Evolutionary conservation across 2,888 invertebrate genomes (phyloP).

Genomic region (Apamea epomidion): DNA sequence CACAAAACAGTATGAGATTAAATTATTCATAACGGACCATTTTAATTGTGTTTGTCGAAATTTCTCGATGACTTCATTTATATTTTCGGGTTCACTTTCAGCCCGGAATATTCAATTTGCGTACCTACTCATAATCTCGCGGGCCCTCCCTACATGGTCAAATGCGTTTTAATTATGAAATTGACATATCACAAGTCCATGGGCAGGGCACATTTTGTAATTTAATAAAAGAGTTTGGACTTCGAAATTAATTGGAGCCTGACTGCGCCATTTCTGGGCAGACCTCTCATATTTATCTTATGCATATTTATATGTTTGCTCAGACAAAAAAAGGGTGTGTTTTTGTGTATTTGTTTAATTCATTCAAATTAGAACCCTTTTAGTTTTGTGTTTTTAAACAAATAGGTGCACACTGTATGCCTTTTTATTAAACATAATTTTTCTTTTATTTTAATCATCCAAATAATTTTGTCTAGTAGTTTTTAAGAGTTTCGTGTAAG

Average conservation of each 20-base stretch:
- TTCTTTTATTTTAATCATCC: background rate
- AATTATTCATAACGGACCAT: constrained; percentile 82
- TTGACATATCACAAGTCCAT: constrained; percentile 87
- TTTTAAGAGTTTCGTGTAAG: constrained; percentile 37
- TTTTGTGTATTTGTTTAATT: constrained; percentile 78
- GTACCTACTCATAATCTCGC: constrained; percentile 81
- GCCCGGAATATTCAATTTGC: constrained; percentile 84
- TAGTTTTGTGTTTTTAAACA: constrained; percentile 56
- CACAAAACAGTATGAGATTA: constrained; percentile 68
- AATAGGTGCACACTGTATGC: constrained; percentile 21
- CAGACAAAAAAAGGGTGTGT: constrained; percentile 78
- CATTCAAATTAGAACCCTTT: constrained; percentile 68
- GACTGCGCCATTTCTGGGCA: constrained; percentile 79
- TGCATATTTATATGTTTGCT: constrained; percentile 89
- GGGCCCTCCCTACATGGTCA: constrained; percentile 85
- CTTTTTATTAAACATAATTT: background rate
- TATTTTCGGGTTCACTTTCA: constrained; percentile 78
- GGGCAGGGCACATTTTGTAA: constrained; percentile 83
- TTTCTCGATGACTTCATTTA: constrained; percentile 85
- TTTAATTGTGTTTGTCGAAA: constrained; percentile 83
- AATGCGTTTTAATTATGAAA: constrained; percentile 90
- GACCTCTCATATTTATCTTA: constrained; percentile 85
- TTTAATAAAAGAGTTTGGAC: constrained; percentile 89
- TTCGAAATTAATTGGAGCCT: constrained; percentile 85
- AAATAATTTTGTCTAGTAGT: constrained; percentile 17